Evolutionary conservation across 2,888 invertebrate species (phyloP), one percentile per base, ranked within the genome.

Genomic region (Dendrolimus pini): DNA sequence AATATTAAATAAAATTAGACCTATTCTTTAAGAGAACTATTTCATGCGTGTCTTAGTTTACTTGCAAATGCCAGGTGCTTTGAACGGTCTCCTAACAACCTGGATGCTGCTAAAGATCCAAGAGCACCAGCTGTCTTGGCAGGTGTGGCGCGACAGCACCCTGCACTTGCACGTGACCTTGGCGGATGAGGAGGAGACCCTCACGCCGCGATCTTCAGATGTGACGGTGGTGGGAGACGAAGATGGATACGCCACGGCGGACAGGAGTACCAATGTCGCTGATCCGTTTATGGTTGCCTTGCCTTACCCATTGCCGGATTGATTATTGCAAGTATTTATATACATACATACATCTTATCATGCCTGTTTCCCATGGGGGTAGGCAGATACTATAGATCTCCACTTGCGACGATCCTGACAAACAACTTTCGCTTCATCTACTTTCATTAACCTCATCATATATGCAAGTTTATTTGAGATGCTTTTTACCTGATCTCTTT

Each of bases 81-180:
- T 89, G 10, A 90, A 90, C 75, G 89, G 89, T 0, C 74, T 90
- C 62, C 77, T 90, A 60, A 90, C 89, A 1, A 90, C 89, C 53
- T 90, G 89, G 89, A 85, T 89, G 82, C 82, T 90, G 71, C 82
- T 90, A 53, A 90, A 89, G 80, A 78, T 89, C 65, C 89, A 90
- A 70, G 89, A 89, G 78, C 89, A 90, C 77, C 89, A 89, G 79
- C 54, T 77, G 69, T 84, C 89, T 65, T 90, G 89, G 89, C 86
- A 80, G 66, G 76, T 84, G 65, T 90, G 89, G 89, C 83, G 89
- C 42, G 89, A 85, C 79, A 77, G 80, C 75, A 85, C 86, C 56
- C 81, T 89, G 69, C 86, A 84, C 78, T 86, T 90, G 71, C 86
- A 74, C 74, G 89, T 90, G 62, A 67, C 81, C 52, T 81, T 89